phyloP scores from a whole-genome alignment of 1,140 invertebrate species.

The Leptinotarsa undecemlineata region DNA sequence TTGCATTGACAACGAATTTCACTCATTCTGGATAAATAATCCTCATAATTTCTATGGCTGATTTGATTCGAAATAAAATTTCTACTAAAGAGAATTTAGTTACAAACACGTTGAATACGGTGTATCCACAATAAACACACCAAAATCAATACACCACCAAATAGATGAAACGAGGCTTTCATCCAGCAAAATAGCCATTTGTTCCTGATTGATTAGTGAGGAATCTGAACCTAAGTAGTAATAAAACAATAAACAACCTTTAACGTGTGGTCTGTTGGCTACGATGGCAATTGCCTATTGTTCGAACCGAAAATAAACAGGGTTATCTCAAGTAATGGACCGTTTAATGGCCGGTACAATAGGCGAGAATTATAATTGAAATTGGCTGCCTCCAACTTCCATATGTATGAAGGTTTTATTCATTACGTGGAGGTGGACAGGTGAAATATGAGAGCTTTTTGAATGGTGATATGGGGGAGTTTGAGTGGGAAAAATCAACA shows the following conservation, averaged over 20 bases:
- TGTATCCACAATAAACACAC: not conserved
- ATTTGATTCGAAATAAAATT: no score
- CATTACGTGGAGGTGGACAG: no score
- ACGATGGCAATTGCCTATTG: not conserved
- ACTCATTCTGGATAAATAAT: no score
- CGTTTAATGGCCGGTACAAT: no score
- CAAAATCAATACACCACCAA: not conserved
- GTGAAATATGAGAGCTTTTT: no score
- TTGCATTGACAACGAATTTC: no score
- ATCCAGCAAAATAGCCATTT: constrained; percentile 1
- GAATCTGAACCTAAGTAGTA: constrained; percentile 5
- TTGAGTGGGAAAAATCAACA: not conserved
- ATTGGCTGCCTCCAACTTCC: no score
- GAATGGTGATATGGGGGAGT: not conserved
- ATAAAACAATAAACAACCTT: constrained; percentile 17
- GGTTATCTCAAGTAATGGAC: not conserved
- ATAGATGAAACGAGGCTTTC: not conserved
- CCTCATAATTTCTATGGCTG: no score
- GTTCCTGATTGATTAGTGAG: constrained; percentile 17
- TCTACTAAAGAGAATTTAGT: no score
- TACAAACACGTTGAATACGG: not conserved
- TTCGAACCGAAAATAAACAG: not conserved
- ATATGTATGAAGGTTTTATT: no score
- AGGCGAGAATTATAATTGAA: no score
- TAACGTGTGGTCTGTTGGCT: constrained; percentile 5